Evolutionary conservation across 2,797 vertebrate genomes (phyloP).

Genomic region (Alauda arvensis): DNA sequence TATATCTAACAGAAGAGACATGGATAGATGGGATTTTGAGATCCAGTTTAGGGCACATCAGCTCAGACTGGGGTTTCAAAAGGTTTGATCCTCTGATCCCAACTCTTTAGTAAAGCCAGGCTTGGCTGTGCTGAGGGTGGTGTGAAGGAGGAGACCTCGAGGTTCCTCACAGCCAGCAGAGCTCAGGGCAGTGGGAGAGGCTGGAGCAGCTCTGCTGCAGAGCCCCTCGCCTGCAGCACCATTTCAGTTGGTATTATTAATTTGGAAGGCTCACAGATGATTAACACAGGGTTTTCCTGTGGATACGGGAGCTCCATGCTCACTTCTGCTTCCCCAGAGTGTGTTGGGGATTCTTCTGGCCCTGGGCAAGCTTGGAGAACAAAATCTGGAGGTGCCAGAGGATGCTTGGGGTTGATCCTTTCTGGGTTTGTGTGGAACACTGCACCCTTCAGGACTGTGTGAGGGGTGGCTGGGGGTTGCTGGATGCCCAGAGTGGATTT

Average conservation of each 20-base stretch:
- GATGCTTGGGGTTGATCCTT: neutral
- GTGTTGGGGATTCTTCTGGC: neutral
- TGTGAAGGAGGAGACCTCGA: neutral
- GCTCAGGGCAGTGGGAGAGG: neutral
- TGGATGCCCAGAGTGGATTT: neutral
- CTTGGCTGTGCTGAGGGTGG: neutral
- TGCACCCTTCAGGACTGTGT: neutral
- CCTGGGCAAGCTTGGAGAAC: neutral
- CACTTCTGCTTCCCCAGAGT: neutral
- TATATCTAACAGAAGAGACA: neutral
- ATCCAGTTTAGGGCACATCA: neutral
- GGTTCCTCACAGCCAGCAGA: accelerated
- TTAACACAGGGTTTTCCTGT: neutral
- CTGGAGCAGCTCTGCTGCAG: neutral
- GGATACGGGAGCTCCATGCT: neutral
- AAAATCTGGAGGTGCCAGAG: neutral
- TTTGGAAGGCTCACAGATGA: neutral
- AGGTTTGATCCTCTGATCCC: neutral
- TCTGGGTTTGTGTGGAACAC: neutral
- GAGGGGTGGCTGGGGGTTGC: neutral
- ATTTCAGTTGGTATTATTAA: neutral
- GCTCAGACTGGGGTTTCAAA: neutral
- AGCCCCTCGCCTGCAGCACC: neutral
- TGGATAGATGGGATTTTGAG: neutral
- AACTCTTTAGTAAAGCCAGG: neutral